Conservation (phyloP, 2,888 invertebrate species). For the Sussaba pulchella region DNA sequence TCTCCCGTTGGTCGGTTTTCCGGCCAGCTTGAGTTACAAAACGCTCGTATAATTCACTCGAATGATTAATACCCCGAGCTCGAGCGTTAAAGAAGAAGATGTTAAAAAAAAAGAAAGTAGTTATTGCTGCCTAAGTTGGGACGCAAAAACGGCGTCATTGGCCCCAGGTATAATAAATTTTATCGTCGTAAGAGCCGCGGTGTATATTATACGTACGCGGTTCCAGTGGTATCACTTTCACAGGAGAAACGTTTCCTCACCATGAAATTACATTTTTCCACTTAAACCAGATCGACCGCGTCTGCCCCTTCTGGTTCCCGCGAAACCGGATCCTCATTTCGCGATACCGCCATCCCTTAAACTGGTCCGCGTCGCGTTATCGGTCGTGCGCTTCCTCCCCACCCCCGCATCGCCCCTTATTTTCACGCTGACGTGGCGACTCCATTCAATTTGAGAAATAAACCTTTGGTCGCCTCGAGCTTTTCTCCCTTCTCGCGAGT, state of each 20-base stretch:
- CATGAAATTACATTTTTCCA: constrained; percentile 67
- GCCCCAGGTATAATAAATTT: constrained; percentile 45
- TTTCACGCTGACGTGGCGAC: constrained; percentile 63
- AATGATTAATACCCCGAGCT: not conserved
- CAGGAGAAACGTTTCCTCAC: constrained; percentile 49
- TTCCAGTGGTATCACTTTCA: constrained; percentile 49
- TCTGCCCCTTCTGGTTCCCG: not conserved
- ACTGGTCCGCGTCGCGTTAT: constrained; percentile 1
- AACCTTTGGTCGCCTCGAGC: constrained; percentile 38
- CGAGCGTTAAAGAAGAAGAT: constrained; percentile 3
- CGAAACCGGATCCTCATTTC: constrained; percentile 43
- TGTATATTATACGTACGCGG: constrained; percentile 17
- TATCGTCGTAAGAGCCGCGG: constrained; percentile 33
- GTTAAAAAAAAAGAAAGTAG: constrained; percentile 10
- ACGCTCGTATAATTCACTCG: constrained; percentile 9
- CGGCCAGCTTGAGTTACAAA: constrained; percentile 4
- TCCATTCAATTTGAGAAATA: constrained; percentile 58
- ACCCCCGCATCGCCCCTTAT: constrained; percentile 40
- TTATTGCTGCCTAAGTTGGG: not conserved
- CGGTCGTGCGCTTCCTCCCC: constrained; percentile 11
- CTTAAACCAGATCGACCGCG: constrained; percentile 47
- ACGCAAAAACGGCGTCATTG: constrained; percentile 14
- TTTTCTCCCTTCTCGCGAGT: constrained; percentile 30
- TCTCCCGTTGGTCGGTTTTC: constrained; percentile 4
- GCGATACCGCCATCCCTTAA: constrained; percentile 26